These are phyloP conservation scores for Sinonovacula constricta DNA, from an alignment of 1,140 invertebrate species.

Conservation along the genomic window DNA sequence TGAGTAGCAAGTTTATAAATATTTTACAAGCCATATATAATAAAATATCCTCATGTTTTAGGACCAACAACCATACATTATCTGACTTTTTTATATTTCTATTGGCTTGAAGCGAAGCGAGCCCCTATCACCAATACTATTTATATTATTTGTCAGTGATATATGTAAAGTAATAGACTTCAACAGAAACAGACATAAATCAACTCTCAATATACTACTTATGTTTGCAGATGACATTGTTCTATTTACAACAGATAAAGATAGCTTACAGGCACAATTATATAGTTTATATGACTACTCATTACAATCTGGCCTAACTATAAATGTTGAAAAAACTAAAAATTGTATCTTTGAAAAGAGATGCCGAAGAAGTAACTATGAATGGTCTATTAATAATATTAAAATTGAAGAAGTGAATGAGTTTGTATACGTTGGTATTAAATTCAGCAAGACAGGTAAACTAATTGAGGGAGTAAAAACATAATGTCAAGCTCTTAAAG, in stretches of 20 bases:
- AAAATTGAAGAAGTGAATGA: too few species aligned
- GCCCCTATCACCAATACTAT: constrained; percentile 2
- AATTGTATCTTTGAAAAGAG: constrained; percentile 21
- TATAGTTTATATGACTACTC: constrained; percentile 6
- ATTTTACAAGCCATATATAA: constrained; percentile 16
- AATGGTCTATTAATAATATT: too few species aligned
- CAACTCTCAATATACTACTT: too few species aligned
- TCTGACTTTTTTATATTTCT: too few species aligned
- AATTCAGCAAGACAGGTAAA: too few species aligned
- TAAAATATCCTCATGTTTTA: constrained; percentile 9
- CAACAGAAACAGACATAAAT: constrained; percentile 6
- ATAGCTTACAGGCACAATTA: constrained; percentile 3
- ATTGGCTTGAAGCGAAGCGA: too few species aligned
- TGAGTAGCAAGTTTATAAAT: constrained; percentile 6
- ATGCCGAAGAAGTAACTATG: not conserved
- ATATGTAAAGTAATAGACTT: too few species aligned
- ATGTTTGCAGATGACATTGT: too few species aligned
- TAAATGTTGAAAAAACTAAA: constrained; percentile 12
- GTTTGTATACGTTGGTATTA: too few species aligned
- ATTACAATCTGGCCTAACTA: constrained; percentile 10
- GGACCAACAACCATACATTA: too few species aligned
- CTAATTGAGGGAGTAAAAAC: not conserved
- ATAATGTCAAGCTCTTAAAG: too few species aligned
- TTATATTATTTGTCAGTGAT: too few species aligned
- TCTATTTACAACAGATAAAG: constrained; percentile 7